Evolutionary conservation across 2,888 invertebrate genomes (phyloP).

Genomic region (Caenorhabditis drosophilae): DNA sequence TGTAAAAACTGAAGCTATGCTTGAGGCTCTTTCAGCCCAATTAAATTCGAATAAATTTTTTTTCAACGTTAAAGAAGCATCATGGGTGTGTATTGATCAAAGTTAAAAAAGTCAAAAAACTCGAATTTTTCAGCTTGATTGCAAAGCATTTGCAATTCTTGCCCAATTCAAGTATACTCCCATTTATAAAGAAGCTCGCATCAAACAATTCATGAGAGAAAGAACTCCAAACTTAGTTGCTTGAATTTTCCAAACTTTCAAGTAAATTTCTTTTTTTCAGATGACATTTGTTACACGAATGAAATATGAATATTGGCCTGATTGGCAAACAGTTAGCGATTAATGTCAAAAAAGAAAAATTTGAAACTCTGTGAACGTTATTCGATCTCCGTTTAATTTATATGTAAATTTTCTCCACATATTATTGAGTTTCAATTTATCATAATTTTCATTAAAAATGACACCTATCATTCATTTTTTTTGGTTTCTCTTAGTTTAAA

Average conservation of each 20-base stretch:
- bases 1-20: constrained; percentile 23
- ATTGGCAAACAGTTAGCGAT: constrained; percentile 37
- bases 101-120: background rate
- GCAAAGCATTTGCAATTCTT: constrained; percentile 44
- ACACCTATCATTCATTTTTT: too few relatives aligned
- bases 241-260: background rate
- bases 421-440: too few relatives aligned
- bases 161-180: constrained; percentile 45
- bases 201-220: constrained; percentile 37
- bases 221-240: constrained; percentile 28
- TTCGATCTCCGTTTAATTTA: too few relatives aligned
- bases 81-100: constrained; percentile 16
- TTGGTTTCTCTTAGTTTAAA: too few relatives aligned
- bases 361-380: too few relatives aligned
- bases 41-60: constrained; percentile 27
- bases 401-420: too few relatives aligned
- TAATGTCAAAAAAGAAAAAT: constrained; percentile 9
- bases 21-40: constrained; percentile 25
- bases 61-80: constrained; percentile 27
- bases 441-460: too few relatives aligned
- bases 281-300: constrained; percentile 39
- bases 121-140: constrained; percentile 32
- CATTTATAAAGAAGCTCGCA: constrained; percentile 26
- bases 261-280: constrained; percentile 6
- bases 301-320: constrained; percentile 43